Evolutionary conservation across 92 coral and sea anemone species (phyloP).

Genomic region (Meandrina meandrites): DNA sequence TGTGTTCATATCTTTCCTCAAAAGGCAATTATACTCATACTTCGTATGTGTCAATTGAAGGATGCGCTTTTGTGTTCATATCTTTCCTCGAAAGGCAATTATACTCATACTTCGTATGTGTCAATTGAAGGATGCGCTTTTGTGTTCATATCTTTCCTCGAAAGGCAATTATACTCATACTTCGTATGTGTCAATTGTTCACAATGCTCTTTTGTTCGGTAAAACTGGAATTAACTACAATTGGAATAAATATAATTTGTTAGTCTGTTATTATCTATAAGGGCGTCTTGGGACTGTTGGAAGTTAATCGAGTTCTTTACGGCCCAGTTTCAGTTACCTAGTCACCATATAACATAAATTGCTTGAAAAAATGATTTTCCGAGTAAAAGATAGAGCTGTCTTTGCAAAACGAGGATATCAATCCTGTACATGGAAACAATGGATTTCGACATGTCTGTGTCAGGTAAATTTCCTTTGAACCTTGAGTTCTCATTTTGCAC

Average conservation of each 20-base stretch:
- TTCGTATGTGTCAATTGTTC: background rate
- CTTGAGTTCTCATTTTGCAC: background rate
- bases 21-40: background rate
- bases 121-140: background rate
- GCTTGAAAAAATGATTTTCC: constrained; percentile 18
- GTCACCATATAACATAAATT: constrained; percentile 41
- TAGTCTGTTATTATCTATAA: background rate
- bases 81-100: no score
- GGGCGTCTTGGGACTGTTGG: background rate
- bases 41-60: background rate
- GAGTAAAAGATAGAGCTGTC: background rate
- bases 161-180: background rate
- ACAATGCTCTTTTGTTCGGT: background rate
- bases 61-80: constrained; percentile 10
- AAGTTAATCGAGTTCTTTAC: constrained; percentile 17
- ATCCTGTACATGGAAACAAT: background rate
- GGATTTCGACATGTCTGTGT: constrained; percentile 15
- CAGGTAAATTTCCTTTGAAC: constrained; percentile 11
- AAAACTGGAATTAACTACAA: background rate
- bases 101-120: background rate
- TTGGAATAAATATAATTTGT: background rate
- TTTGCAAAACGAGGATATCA: background rate
- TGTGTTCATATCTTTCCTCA: background rate
- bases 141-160: background rate
- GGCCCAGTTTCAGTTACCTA: constrained; percentile 29